Percentiles rank a stretch among this genome's conserved stretches.
These are phyloP conservation scores for Thysanoteuthis rhombus DNA, from an alignment of 2,888 invertebrate species.

Conservation along the genomic window DNA sequence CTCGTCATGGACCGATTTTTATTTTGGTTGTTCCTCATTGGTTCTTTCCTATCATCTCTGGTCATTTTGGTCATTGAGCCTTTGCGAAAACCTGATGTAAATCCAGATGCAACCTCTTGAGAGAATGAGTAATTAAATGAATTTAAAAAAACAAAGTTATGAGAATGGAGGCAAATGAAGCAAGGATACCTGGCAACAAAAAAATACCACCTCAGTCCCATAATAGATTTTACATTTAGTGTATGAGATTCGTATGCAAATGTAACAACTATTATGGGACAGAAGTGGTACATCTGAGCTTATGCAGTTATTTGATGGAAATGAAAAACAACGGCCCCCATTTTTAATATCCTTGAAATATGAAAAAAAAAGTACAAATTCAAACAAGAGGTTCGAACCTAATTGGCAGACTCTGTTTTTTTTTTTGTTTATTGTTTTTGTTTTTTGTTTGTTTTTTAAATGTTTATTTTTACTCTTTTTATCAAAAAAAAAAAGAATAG, in stretches of 20 bases:
- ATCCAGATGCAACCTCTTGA: neutral
- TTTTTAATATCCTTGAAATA: neutral
- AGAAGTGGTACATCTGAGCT: neutral
- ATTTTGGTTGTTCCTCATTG: constrained; percentile 66
- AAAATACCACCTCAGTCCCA: constrained; percentile 13
- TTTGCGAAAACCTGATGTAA: constrained; percentile 55
- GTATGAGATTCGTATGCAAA: no score
- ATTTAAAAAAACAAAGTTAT: constrained; percentile 21
- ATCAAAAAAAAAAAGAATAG: neutral
- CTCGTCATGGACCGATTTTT: constrained; percentile 65
- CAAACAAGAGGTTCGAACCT: neutral
- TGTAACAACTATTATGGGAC: no score
- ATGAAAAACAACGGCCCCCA: neutral
- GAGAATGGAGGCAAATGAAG: constrained; percentile 20
- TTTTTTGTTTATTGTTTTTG: neutral
- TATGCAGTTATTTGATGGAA: neutral
- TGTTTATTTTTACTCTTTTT: no score
- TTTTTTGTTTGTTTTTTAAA: no score
- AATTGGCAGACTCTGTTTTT: neutral
- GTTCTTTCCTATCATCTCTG: constrained; percentile 61
- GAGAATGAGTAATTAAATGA: neutral
- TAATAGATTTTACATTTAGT: no score
- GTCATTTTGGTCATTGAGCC: constrained; percentile 66
- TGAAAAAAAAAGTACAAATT: neutral
- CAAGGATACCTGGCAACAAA: neutral